Evolutionary conservation across 2,888 invertebrate species (phyloP).

Genomic region (Pseudolycoriella hygida): DNA sequence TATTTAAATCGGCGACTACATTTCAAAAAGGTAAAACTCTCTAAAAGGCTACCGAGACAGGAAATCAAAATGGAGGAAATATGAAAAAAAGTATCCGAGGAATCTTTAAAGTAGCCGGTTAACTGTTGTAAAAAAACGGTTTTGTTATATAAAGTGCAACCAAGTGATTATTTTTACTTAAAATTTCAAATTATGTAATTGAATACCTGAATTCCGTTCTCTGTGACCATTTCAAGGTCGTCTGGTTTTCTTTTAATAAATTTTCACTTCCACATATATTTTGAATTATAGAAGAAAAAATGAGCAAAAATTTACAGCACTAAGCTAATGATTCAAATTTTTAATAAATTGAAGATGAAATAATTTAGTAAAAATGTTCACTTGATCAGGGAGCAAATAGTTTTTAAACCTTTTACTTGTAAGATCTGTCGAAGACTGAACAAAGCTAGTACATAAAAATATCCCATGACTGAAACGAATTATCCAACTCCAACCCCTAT

Average conservation of each 20-base stretch:
- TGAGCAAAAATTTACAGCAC: neutral
- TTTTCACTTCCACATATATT: slow-evolving; percentile 3
- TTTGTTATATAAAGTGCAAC: too few species aligned
- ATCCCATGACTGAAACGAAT: neutral
- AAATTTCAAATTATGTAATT: slow-evolving; percentile 1
- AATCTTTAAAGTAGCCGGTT: neutral
- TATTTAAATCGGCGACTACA: too few species aligned
- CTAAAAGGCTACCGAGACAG: neutral
- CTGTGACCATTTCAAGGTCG: slow-evolving; percentile 27
- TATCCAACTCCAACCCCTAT: neutral
- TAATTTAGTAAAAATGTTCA: too few species aligned
- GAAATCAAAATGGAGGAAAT: slow-evolving; percentile 7
- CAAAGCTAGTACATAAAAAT: neutral
- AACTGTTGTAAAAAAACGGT: too few species aligned
- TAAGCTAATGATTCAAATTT: neutral
- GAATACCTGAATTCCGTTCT: slow-evolving; percentile 29
- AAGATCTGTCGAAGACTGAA: slow-evolving; percentile 10
- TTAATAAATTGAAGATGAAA: neutral
- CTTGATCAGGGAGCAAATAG: too few species aligned
- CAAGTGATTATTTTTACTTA: neutral
- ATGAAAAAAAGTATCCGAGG: neutral
- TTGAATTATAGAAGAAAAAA: neutral
- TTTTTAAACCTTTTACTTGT: slow-evolving; percentile 7
- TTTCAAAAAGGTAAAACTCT: neutral
- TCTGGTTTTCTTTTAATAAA: neutral